Percentiles rank a stretch among this genome's conserved stretches.
Conservation (phyloP, 2,888 invertebrate species). For the Cinara cedri region DNA sequence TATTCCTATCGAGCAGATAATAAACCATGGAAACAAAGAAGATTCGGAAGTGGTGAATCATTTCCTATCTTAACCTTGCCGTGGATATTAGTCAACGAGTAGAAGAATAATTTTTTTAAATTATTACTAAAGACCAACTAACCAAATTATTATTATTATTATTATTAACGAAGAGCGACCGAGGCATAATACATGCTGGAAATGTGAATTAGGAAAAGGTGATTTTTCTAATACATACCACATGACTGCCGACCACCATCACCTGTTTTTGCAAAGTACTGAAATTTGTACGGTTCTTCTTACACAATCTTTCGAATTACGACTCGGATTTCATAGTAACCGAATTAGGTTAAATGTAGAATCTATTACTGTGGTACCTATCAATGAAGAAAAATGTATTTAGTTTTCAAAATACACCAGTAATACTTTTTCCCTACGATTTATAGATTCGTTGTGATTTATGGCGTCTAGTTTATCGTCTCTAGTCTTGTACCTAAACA, state of each 20-base stretch:
- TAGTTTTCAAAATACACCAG: constrained; percentile 60
- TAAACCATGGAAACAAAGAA: background rate
- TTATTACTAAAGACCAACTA: background rate
- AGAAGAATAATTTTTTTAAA: background rate
- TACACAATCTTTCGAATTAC: constrained; percentile 60
- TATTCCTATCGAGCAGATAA: background rate
- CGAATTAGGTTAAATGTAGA: constrained; percentile 60
- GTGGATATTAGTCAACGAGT: background rate
- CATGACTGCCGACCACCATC: background rate
- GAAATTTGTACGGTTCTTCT: background rate
- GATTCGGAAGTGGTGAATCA: background rate
- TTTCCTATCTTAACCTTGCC: background rate
- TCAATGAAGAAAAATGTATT: constrained; percentile 62
- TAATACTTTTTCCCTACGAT: background rate
- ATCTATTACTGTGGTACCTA: constrained; percentile 60
- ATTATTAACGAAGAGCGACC: background rate
- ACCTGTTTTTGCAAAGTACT: background rate
- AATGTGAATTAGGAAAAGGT: background rate
- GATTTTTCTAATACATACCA: background rate
- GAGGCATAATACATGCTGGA: too few species aligned
- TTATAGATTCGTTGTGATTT: constrained; percentile 53
- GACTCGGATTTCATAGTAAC: constrained; percentile 61
- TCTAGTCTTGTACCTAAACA: constrained; percentile 28
- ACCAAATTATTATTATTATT: too few species aligned
- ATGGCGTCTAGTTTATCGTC: too few species aligned